These are phyloP conservation scores for Damaliscus lunatus DNA, from an alignment of 2,113 vertebrate genomes.

Conservation along the genomic window DNA sequence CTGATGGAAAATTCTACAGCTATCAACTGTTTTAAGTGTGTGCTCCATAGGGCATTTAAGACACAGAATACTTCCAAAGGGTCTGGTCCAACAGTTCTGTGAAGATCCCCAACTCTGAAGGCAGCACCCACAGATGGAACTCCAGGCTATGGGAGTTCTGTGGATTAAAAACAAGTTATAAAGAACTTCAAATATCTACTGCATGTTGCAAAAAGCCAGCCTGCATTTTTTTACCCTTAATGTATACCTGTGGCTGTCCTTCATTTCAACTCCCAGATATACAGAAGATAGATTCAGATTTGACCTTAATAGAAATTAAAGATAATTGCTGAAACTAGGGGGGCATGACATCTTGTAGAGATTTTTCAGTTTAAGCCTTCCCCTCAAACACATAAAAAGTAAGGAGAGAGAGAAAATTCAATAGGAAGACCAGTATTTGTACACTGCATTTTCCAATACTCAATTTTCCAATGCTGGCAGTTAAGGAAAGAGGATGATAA, in stretches of 20 bases:
- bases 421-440: neutral
- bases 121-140: slow-evolving; percentile 34
- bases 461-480: neutral
- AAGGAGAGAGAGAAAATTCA: neutral
- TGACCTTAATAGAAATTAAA: slow-evolving; percentile 24
- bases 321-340: neutral
- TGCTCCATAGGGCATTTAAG: slow-evolving; percentile 39
- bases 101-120: slow-evolving; percentile 29
- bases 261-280: slow-evolving; percentile 26
- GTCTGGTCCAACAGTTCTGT: neutral
- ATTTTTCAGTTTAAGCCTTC: slow-evolving; percentile 10
- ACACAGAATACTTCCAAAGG: slow-evolving; percentile 43
- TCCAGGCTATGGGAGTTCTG: slow-evolving; percentile 21
- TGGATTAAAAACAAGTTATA: slow-evolving; percentile 54
- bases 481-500: neutral
- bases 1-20: slow-evolving; percentile 36
- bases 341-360: neutral
- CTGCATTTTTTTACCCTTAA: neutral
- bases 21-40: slow-evolving; percentile 36
- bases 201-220: neutral
- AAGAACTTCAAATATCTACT: slow-evolving; percentile 44
- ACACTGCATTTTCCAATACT: neutral
- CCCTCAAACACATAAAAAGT: neutral
- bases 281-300: neutral
- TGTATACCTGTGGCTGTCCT: neutral